Base-by-base conservation (phyloP, 2,888 invertebrate species). In the Cheilosia soror region DNA sequence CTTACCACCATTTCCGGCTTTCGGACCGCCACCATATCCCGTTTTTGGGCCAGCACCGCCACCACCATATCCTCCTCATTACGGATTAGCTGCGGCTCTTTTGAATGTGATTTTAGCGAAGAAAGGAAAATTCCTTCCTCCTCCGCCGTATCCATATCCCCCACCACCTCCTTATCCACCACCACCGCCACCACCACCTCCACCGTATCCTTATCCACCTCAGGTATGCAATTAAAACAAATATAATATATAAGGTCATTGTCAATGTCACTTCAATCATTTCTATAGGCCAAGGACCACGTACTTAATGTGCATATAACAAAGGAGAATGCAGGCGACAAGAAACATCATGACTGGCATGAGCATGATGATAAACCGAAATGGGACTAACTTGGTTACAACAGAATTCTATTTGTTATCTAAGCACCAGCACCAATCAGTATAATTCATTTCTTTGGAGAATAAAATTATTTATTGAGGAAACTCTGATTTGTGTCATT, bases 331-430 rank as follows among this genome's bases (percentile, higher is more conserved):
- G 57, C 44, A 13, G 47, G 62, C 11, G n/a, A 68, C n/a, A 13
- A 72, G 3, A 66, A 69, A 29, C 47, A 63, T 25, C 68, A 78
- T 40, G 49, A 78, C 5, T 78, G 79, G 83, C 68, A 68, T 9
- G 63, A 63, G 83, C 68, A 68, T 9, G 63, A 63, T 0, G 57
- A 79, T 1, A 78, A 13, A 42, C 47, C 58, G 20, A 49, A 78
- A 57, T 83, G 68, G 77, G 27, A 72, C 47, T 76, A 44, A 65
- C 9, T 15, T n/a, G 6, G 5, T 5, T 11, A 7, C 1, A 11
- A 47, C 20, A 7, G 20, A 15, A 47, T 42, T 42, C 4, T 5
- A 2, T 33, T 33, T 5, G n/a, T n/a, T 6, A 42, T 42, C 4
- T 42, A 42, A n/a, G 4, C 42, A 42, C 5, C 44, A 44, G 6